Conservation (phyloP, 1,140 invertebrate genomes). For the Asobara japonica region DNA sequence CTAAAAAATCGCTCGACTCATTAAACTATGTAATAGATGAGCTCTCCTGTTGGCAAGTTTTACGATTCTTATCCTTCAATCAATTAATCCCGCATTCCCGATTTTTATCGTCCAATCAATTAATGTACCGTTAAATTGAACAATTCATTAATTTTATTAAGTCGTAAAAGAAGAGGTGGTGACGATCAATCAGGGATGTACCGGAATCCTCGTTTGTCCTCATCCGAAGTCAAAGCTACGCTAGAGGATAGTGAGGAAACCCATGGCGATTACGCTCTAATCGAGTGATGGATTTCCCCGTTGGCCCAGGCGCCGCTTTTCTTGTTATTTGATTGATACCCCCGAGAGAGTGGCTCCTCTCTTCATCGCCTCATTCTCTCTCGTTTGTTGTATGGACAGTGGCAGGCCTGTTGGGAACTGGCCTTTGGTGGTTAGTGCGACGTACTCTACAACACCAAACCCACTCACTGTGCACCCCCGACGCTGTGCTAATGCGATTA, state of each 20-base stretch:
- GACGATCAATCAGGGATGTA: conserved; percentile 33
- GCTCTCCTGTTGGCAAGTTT: too few species aligned
- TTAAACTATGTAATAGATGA: too few species aligned
- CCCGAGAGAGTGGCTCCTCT: background rate
- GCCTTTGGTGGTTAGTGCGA: conserved; percentile 33
- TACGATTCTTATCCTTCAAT: background rate
- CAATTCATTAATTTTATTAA: background rate
- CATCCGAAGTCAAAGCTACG: conserved; percentile 20
- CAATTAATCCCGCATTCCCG: background rate
- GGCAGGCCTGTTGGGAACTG: background rate
- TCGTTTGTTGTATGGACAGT: background rate
- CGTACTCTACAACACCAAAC: conserved; percentile 30
- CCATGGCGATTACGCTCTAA: conserved; percentile 37
- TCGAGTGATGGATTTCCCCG: conserved; percentile 41
- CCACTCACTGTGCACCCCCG: conserved; percentile 44
- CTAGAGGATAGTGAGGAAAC: conserved; percentile 1
- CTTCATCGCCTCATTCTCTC: background rate
- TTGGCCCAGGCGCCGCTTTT: conserved; percentile 24
- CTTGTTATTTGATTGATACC: conserved; percentile 27
- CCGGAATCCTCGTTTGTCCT: conserved; percentile 36
- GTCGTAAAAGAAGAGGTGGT: background rate
- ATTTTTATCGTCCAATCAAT: background rate
- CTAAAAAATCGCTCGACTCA: too few species aligned
- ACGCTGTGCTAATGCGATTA: conserved; percentile 59
- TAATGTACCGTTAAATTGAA: background rate